These are phyloP conservation scores for Psephotus haematonotus DNA, from an alignment of 2,113 vertebrate genomes.

Conservation along the genomic window DNA sequence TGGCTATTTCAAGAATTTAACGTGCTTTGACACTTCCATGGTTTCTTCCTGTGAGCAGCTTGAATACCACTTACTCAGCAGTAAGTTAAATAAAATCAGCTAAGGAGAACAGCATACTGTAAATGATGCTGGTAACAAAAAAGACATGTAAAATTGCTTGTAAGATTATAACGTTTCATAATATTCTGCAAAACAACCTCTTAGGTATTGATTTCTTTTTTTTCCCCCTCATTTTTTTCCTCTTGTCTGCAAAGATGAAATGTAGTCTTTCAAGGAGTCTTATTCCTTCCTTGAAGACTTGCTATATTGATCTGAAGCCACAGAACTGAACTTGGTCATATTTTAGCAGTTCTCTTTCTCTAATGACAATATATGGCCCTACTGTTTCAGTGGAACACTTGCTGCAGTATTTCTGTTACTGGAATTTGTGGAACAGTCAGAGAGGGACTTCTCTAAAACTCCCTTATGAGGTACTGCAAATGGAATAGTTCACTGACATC, in stretches of 20 bases:
- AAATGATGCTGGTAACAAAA: constrained; percentile 26
- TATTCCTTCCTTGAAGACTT: constrained; percentile 46
- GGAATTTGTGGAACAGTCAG: neutral
- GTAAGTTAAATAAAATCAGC: constrained; percentile 8
- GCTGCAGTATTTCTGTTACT: neutral
- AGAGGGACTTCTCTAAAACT: neutral
- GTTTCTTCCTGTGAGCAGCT: constrained; percentile 39
- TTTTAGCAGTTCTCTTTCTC: constrained; percentile 23
- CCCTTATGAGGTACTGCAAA: neutral
- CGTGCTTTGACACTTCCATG: neutral
- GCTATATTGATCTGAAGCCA: constrained; percentile 61
- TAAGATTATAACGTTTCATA: constrained; percentile 55
- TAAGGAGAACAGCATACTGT: neutral
- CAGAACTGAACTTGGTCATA: constrained; percentile 36
- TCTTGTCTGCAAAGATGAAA: neutral
- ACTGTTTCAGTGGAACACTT: neutral
- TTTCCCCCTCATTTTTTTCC: neutral
- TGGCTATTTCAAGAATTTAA: constrained; percentile 22
- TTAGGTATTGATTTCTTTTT: constrained; percentile 49
- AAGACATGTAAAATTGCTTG: constrained; percentile 48
- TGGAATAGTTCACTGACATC: neutral
- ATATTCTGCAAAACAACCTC: constrained; percentile 39
- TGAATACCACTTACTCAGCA: constrained; percentile 55
- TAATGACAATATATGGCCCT: neutral
- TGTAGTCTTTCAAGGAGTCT: constrained; percentile 39